These are phyloP conservation scores for Habropoda laboriosa DNA, from an alignment of 1,140 invertebrate genomes.

Conservation along the genomic window DNA sequence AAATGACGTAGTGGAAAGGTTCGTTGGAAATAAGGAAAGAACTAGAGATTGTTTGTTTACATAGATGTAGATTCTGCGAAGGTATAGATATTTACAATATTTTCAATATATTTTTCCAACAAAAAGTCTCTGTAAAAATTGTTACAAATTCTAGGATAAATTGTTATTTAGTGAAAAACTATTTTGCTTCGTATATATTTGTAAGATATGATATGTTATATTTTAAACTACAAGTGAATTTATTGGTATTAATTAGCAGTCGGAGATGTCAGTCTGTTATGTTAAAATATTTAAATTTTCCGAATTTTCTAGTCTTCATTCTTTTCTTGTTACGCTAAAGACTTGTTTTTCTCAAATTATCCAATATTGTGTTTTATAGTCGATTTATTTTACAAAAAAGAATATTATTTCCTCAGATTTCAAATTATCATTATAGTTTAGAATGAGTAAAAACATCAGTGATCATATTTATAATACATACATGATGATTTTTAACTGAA, in stretches of 20 bases:
- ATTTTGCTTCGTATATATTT: conserved; percentile 5
- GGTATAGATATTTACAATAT: background rate
- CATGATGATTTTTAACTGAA: conserved; percentile 8
- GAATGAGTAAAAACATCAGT: background rate
- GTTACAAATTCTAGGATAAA: background rate
- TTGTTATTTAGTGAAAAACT: background rate
- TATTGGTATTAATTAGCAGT: conserved; percentile 41
- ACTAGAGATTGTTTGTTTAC: conserved; percentile 27
- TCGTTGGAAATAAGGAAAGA: conserved; percentile 32
- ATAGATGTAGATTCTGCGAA: conserved; percentile 25
- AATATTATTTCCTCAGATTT: conserved; percentile 27
- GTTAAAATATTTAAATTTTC: conserved; percentile 64
- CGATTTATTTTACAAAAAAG: conserved; percentile 39
- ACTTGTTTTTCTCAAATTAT: conserved; percentile 43
- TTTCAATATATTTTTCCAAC: conserved; percentile 14
- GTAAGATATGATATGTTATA: no score
- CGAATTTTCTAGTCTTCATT: conserved; percentile 67
- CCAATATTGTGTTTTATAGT: conserved; percentile 43
- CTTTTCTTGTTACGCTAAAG: conserved; percentile 55
- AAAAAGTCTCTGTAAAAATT: background rate
- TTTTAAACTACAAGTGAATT: background rate
- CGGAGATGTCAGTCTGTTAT: conserved; percentile 65
- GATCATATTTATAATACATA: background rate
- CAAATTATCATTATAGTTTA: background rate
- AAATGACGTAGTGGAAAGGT: conserved; percentile 51